phyloP scores from a whole-genome alignment of 2,888 invertebrate species.

The Netelia fuscicornis region DNA sequence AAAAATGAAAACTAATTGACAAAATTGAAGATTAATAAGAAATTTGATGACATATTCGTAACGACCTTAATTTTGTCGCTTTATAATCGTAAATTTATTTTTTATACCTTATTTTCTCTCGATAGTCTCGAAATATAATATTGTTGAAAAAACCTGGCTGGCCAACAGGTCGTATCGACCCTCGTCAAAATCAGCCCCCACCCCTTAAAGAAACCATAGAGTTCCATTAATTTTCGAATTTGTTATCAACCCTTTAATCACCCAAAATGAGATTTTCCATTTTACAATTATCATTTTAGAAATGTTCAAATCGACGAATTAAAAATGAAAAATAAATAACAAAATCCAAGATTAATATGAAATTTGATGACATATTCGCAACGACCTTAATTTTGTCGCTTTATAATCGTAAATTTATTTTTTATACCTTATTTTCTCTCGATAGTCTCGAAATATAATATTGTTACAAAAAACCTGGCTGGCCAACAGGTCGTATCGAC shows the following conservation, averaged over 20 bases:
- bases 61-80: too few species aligned
- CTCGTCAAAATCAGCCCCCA: background rate
- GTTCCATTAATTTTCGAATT: background rate
- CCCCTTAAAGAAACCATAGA: background rate
- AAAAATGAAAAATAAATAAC: too few species aligned
- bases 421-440: background rate
- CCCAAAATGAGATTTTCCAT: background rate
- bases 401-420: too few species aligned
- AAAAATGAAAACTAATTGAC: too few species aligned
- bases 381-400: too few species aligned
- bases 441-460: background rate
- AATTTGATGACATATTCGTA: too few species aligned
- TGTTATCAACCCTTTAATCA: background rate
- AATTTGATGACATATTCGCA: too few species aligned
- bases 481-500: slow-evolving; percentile 28
- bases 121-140: background rate
- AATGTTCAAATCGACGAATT: too few species aligned
- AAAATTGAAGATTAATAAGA: too few species aligned
- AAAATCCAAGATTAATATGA: too few species aligned
- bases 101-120: background rate
- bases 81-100: too few species aligned
- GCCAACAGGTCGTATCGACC: slow-evolving; percentile 26
- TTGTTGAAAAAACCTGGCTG: background rate
- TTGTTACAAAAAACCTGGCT: background rate
- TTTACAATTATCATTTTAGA: too few species aligned